Evolutionary conservation across 2,888 invertebrate genomes (phyloP), one percentile per base, ranked within the genome.

Genomic region (Ectropis crepuscularia): DNA sequence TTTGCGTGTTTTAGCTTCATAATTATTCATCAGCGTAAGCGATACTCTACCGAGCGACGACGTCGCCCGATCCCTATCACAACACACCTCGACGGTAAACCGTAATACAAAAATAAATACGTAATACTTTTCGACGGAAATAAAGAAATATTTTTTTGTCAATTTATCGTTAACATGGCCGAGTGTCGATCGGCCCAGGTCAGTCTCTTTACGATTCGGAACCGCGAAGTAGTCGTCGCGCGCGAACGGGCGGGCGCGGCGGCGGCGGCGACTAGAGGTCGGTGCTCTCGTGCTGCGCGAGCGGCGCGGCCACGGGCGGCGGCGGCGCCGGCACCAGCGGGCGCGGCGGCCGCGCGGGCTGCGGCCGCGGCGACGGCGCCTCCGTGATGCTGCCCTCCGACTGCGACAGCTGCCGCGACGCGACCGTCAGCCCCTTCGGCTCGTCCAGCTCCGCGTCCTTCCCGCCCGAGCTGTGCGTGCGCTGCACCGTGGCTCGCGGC

Each of bases 381-480:
- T 94, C 94, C 67, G 94, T 90, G 75, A 94, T 94, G 75, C 94
- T 94, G 48, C 94, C 94, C 77, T 94, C 95, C 48, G 94, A 95
- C 79, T 94, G 93, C 67, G 94, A 92, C 72, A 92, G 77, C 80
- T 92, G 93, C 41, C 93, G 85, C 69, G 84, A 87, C 62, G 90
- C 89, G 70, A 82, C 85, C 64, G 80, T 77, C 67, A 91, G 74
- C n/a, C 79, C 74, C 72, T 89, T 85, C 16, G 82, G 82, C 72
- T 87, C 87, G 46, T 92, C 92, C 47, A 88, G 80, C 71, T 90
- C 91, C 2, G 86, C 86, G 69, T 92, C 90, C 68, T 89, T 88
- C 6, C 89, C 88, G 54, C 91, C 90, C 47, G 89, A 90, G 74
- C 88, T 92, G 76, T 91, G 91, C 69, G 92, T 92, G 68, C 90